A percentile compares a stretch with the other conserved stretches of the same genome.
Evolutionary conservation across 1,140 invertebrate genomes (phyloP).

Genomic region (Drosophila micromelanica): DNA sequence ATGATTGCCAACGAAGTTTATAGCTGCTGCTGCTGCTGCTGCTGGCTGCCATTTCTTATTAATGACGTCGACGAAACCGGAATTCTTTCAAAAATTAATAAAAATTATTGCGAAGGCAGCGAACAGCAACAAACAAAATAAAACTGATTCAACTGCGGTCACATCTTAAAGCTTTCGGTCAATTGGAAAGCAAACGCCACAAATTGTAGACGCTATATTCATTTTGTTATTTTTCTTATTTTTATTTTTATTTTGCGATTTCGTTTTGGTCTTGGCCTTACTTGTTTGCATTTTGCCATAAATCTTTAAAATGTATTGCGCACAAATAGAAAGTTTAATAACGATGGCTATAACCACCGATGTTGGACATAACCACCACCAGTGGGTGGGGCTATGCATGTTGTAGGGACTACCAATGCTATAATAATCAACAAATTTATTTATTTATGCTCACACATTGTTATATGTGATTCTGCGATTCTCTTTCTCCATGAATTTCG

Average conservation of each 20-base stretch:
- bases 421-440: conserved; percentile 67
- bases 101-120: conserved; percentile 57
- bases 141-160: conserved; percentile 56
- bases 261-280: conserved; percentile 28
- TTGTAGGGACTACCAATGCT: conserved; percentile 22
- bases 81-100: conserved; percentile 75
- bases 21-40: background rate
- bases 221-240: background rate
- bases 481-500: background rate
- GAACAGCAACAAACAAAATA: conserved; percentile 42
- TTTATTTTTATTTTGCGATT: too few species aligned
- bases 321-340: background rate
- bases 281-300: conserved; percentile 64
- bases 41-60: conserved; percentile 61
- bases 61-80: conserved; percentile 51
- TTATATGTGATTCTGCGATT: background rate
- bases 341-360: too few species aligned
- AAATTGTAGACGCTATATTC: too few species aligned
- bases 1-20: conserved; percentile 38
- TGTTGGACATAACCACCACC: too few species aligned
- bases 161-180: conserved; percentile 30
- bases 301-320: conserved; percentile 66
- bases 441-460: conserved; percentile 35
- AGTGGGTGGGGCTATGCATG: too few species aligned
- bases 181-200: conserved; percentile 33